phyloP scores from a whole-genome alignment of 2,888 invertebrate species.

The Campoplex nolae region DNA sequence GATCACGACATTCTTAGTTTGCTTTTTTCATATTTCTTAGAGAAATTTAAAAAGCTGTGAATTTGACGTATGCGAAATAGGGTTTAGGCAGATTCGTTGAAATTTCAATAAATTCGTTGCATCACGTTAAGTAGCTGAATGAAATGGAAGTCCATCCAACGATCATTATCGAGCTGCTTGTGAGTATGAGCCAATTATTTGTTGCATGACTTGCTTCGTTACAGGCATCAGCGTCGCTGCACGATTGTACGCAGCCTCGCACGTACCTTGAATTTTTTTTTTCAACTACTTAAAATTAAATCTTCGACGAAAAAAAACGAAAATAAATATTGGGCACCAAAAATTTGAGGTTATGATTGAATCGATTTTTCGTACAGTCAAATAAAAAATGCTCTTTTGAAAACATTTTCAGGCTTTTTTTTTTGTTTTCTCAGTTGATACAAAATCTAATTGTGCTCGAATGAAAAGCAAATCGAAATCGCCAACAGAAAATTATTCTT shows the following conservation, averaged over 20 bases:
- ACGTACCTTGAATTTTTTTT: conserved; percentile 88
- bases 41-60: conserved; percentile 14
- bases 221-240: conserved; percentile 96
- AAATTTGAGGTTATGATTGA: neutral
- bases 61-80: neutral
- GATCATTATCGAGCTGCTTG: conserved; percentile 33
- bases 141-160: conserved; percentile 30
- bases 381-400: neutral
- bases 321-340: neutral
- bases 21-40: conserved; percentile 9
- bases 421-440: neutral
- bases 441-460: neutral
- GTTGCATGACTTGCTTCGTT: conserved; percentile 85
- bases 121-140: conserved; percentile 14
- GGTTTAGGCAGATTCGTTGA: neutral
- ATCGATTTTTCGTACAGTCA: neutral
- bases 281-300: conserved; percentile 19
- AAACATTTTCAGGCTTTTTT: neutral
- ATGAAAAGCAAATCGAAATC: neutral
- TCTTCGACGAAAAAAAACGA: neutral
- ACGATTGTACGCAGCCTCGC: conserved; percentile 97
- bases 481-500: neutral
- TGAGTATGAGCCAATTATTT: conserved; percentile 26
- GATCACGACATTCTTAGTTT: neutral
- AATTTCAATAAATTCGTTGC: neutral